Evolutionary conservation across 2,797 vertebrate species (phyloP).

Genomic region (Gymnothorax reevesii): DNA sequence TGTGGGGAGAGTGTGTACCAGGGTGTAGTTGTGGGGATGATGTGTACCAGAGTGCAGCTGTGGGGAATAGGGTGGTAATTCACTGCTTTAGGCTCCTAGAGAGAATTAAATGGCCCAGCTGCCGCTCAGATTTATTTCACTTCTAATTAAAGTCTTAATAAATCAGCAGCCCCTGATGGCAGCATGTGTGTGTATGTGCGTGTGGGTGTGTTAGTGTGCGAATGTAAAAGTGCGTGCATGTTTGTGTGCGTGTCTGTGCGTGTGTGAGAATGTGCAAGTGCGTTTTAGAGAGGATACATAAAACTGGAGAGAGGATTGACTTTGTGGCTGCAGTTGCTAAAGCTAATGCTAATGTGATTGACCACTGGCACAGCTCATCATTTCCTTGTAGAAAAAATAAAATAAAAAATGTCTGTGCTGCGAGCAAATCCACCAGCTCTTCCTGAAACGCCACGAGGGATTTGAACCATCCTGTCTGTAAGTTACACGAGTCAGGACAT

Average conservation of each 20-base stretch:
- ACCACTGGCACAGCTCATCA: neutral
- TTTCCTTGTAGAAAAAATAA: neutral
- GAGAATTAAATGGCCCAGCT: constrained; percentile 26
- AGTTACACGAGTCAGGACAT: neutral
- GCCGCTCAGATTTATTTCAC: constrained; percentile 31
- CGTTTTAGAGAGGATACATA: neutral
- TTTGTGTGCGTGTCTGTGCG: neutral
- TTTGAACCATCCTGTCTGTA: neutral
- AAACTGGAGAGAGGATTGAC: neutral
- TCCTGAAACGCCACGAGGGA: neutral
- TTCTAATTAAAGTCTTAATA: constrained; percentile 29
- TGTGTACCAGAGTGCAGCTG: neutral
- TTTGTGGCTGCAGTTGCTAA: neutral
- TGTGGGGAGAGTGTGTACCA: neutral
- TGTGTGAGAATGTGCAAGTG: neutral
- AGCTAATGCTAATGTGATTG: neutral
- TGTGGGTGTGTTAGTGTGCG: neutral
- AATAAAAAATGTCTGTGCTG: neutral
- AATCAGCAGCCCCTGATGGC: constrained; percentile 14
- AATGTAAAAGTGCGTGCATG: neutral
- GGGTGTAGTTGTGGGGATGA: neutral
- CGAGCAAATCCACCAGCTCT: neutral
- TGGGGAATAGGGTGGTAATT: neutral
- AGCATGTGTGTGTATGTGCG: neutral
- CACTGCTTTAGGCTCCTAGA: constrained; percentile 9